Conservation (phyloP, 2,888 invertebrate species). For the Polietes domitor region DNA sequence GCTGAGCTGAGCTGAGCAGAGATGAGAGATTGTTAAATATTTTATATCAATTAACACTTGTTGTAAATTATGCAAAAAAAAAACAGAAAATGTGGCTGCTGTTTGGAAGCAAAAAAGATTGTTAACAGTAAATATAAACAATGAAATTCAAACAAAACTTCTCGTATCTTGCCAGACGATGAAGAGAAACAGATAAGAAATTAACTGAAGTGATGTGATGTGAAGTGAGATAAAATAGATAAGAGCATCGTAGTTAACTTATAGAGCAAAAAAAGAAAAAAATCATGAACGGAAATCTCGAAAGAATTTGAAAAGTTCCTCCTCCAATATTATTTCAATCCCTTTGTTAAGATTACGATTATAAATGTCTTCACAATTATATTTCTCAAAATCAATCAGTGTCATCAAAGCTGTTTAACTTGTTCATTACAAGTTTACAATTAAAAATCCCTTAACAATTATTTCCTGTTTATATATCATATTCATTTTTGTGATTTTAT, state of each 20-base stretch:
- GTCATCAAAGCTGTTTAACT: too few species aligned
- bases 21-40: conserved; percentile 33
- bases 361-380: background rate
- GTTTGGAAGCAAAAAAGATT: conserved; percentile 14
- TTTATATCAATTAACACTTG: conserved; percentile 55
- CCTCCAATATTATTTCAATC: background rate
- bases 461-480: background rate
- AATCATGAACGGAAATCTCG: background rate
- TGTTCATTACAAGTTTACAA: background rate
- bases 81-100: background rate
- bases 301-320: background rate
- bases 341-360: too few species aligned
- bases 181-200: background rate
- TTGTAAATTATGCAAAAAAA: conserved; percentile 52
- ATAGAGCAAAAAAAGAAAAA: background rate
- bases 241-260: background rate
- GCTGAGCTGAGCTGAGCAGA: conserved; percentile 7
- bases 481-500: background rate
- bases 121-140: conserved; percentile 50
- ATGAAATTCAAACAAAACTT: background rate
- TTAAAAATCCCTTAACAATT: background rate
- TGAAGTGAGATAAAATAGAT: background rate
- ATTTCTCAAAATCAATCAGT: too few species aligned
- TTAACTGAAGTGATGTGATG: too few species aligned
- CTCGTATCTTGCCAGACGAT: background rate